Percentiles rank a stretch among this genome's conserved stretches.
phyloP scores from a whole-genome alignment of 2,113 vertebrate species.

The Pantherophis guttatus region DNA sequence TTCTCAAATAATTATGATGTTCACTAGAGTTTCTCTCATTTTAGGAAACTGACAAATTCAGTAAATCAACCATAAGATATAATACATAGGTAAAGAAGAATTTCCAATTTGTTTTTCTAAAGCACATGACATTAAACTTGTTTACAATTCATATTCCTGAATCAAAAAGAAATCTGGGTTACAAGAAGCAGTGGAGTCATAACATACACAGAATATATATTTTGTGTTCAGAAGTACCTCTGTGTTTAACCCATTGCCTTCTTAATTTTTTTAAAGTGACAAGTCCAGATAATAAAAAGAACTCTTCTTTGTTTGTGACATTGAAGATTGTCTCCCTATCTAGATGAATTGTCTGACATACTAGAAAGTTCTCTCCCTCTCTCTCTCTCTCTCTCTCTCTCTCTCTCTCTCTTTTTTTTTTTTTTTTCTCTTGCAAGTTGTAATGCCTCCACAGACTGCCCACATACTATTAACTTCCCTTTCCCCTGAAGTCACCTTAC shows the following conservation, averaged over 20 bases:
- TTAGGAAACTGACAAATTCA: not conserved
- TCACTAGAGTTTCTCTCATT: not conserved
- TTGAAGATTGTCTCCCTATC: not conserved
- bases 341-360: not conserved
- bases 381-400: not conserved
- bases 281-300: not conserved
- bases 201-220: not conserved
- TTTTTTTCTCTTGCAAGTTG: not conserved
- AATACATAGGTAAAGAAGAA: not conserved
- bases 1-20: not conserved
- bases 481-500: not conserved
- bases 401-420: not conserved
- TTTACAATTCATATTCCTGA: not conserved
- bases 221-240: not conserved
- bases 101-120: not conserved
- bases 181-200: too few species aligned
- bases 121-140: not conserved
- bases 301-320: not conserved
- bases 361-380: not conserved
- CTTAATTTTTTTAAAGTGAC: not conserved
- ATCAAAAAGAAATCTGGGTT: too few species aligned
- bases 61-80: not conserved
- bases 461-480: not conserved
- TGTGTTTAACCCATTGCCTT: too few species aligned
- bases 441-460: not conserved